A percentile compares a stretch with the other conserved stretches of the same genome.
phyloP scores from a whole-genome alignment of 2,113 vertebrate genomes.

The Indicator indicator region DNA sequence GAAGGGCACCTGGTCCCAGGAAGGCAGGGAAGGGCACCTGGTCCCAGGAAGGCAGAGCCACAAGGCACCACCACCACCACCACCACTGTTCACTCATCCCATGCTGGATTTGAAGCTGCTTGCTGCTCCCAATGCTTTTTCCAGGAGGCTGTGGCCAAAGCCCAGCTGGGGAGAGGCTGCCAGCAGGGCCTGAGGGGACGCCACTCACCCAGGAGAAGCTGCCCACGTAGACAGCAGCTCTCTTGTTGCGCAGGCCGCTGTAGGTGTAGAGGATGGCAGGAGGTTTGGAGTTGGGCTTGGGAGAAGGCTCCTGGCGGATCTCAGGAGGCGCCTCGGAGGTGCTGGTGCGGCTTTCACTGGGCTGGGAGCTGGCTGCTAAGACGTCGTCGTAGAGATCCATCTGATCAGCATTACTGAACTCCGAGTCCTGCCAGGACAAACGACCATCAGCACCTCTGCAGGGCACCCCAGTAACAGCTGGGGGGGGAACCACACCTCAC shows the following conservation, averaged over 20 bases:
- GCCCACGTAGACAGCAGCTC: conserved; percentile 87
- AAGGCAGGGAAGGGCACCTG: too few relatives aligned
- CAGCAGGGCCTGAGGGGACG: not conserved
- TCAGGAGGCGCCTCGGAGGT: conserved; percentile 67
- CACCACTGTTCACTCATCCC: rapidly evolving
- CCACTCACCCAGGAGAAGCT: conserved; percentile 94
- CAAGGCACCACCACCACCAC: too few relatives aligned
- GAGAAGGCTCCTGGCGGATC: conserved; percentile 69
- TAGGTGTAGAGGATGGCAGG: conserved; percentile 77
- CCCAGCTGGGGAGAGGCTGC: not conserved
- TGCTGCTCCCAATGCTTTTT: rapidly evolving
- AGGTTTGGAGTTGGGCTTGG: conserved; percentile 76
- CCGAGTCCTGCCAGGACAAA: conserved; percentile 75
- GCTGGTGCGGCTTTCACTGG: conserved; percentile 70
- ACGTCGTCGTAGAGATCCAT: conserved; percentile 94
- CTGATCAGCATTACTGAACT: conserved; percentile 88
- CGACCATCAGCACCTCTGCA: too few relatives aligned
- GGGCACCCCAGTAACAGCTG: not conserved
- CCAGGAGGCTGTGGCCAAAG: not conserved
- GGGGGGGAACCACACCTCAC: not conserved
- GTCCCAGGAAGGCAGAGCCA: not conserved
- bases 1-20: too few relatives aligned
- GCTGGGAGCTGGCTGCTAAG: conserved; percentile 84
- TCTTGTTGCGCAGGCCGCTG: conserved; percentile 78
- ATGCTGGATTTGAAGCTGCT: not conserved